Evolutionary conservation across 2,888 invertebrate genomes (phyloP), one percentile per base, ranked within the genome.

Genomic region (Carterocephalus palaemon): DNA sequence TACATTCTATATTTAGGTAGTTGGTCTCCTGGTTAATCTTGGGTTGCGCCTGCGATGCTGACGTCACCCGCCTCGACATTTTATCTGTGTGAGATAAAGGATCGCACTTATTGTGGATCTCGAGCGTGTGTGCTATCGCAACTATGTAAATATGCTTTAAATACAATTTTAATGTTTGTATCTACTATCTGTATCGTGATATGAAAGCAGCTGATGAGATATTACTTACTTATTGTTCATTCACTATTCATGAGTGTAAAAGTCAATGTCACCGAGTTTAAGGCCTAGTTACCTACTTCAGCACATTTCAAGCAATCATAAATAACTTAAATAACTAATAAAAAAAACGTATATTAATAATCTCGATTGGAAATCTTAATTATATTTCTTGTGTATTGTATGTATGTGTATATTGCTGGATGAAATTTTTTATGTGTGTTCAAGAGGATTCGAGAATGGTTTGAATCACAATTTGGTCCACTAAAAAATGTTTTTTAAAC

Each of bases 1-100:
- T 81, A 74, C 70, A 56, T 64, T 69, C 75, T 81, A 78, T 79
- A 75, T 79, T 71, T 76, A 76, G 76, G 63, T 57, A 60, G 59
- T 43, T 43, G 43, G 43, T 59, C 56, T 58, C 57, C 49, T 60
- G 55, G 68, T 66, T 67, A 64, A 69, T 69, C 71, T 71, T 58
- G 51, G 52, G 62, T 53, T 69, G 75, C 74, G 75, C 70, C 57
- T 65, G 75, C 65, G 71, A 48, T 60, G 62, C 37, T 81, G 80
- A 81, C 78, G 79, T 78, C 78, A 79, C 26, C 54, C 26, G 47
- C 43, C 52, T 57, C 58, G 60, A 60, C 64, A 66, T 68, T 71
- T 68, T 68, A 58, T 63, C 57, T 54, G 38, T 54, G 38, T 9
- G 49, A 56, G 70, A 69, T 72, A 70, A 67, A 69, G 60, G 59